Evolutionary conservation across 2,113 vertebrate species (phyloP).

Genomic region (Bos taurus): DNA sequence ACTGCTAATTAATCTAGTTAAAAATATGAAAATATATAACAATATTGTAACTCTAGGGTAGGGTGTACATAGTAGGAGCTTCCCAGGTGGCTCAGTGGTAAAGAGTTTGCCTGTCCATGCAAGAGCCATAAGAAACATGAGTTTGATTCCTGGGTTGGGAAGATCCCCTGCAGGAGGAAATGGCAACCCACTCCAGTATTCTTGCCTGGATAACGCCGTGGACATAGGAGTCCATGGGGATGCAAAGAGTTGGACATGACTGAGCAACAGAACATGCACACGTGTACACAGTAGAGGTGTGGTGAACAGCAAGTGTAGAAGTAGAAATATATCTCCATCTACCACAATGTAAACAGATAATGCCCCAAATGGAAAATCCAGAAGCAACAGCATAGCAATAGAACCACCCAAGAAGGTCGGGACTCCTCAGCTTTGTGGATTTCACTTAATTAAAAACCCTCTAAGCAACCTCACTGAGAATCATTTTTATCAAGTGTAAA

Average conservation of each 20-base stretch:
- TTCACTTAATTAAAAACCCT: slow-evolving; percentile 10
- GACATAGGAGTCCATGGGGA: neutral
- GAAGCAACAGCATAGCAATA: neutral
- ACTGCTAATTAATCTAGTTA: neutral
- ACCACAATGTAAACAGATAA: neutral
- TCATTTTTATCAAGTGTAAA: neutral
- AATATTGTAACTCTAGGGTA: neutral
- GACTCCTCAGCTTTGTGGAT: neutral
- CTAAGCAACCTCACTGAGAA: neutral
- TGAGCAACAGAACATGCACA: neutral
- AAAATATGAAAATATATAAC: neutral
- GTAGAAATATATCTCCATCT: neutral
- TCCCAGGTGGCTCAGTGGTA: neutral
- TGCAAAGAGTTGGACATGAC: neutral
- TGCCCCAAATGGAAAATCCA: neutral
- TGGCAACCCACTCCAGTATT: neutral
- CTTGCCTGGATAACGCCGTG: neutral
- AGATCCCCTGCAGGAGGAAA: neutral
- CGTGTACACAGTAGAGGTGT: neutral
- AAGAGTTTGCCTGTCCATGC: neutral
- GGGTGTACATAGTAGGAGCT: neutral
- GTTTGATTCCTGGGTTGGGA: neutral
- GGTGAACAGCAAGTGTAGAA: neutral
- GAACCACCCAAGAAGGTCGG: neutral
- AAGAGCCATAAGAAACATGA: neutral